These are phyloP conservation scores for Cotesia chilonis DNA, from an alignment of 1,140 invertebrate genomes.

Conservation along the genomic window DNA sequence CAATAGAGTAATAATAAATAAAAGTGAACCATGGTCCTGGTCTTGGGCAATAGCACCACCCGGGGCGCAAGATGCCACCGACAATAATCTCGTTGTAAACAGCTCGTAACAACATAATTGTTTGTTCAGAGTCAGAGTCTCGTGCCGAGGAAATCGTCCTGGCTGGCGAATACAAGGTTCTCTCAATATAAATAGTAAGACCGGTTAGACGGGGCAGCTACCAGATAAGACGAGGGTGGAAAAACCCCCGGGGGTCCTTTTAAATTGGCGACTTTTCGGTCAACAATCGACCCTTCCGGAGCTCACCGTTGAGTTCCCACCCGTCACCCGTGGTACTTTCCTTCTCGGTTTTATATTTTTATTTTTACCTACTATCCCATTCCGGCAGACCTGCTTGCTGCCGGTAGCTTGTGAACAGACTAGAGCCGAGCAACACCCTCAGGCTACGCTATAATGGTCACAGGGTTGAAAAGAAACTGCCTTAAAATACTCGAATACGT, in stretches of 20 bases:
- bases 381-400: neutral
- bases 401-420: conserved; percentile 25
- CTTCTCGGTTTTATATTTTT: conserved; percentile 45
- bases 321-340: conserved; percentile 43
- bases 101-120: conserved; percentile 67
- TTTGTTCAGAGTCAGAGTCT: conserved; percentile 53
- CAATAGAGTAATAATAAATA: no score
- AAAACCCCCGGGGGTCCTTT: conserved; percentile 62
- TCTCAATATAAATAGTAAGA: conserved; percentile 1
- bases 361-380: conserved; percentile 1
- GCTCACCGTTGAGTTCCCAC: conserved; percentile 46
- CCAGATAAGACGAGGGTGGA: conserved; percentile 31
- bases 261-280: conserved; percentile 68
- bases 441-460: conserved; percentile 65
- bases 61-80: conserved; percentile 62
- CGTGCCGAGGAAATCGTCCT: conserved; percentile 23
- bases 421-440: conserved; percentile 49
- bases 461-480: conserved; percentile 42
- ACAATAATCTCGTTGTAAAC: conserved; percentile 67
- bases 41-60: conserved; percentile 42
- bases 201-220: conserved; percentile 5
- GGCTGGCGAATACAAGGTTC: neutral
- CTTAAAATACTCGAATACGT: conserved; percentile 35
- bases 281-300: conserved; percentile 67
- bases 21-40: no score